Evolutionary conservation across 1,140 invertebrate genomes (phyloP).

Genomic region (Potamilus streckersoni): DNA sequence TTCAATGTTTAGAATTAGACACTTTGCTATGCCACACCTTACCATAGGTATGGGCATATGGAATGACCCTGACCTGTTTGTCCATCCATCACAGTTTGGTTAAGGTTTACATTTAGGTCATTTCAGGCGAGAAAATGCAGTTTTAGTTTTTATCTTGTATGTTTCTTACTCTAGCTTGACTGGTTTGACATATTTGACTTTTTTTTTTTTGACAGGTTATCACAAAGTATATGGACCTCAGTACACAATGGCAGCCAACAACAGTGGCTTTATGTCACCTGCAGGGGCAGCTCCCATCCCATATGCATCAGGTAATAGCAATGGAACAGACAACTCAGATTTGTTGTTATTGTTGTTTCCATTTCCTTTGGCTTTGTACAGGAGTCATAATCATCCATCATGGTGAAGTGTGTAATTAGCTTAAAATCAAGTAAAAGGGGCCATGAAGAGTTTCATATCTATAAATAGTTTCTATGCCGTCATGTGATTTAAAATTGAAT

Average conservation of each 20-base stretch:
- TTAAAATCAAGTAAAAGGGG: no score
- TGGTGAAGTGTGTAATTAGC: no score
- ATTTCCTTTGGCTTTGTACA: no score
- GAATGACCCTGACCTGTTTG: no score
- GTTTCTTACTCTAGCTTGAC: neutral
- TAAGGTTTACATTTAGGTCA: neutral
- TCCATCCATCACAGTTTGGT: no score
- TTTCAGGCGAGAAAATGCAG: neutral
- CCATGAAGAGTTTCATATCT: no score
- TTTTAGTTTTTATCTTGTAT: neutral
- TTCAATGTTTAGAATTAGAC: no score
- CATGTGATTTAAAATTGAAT: no score
- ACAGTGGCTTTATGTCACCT: conserved; percentile 22
- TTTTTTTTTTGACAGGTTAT: conserved; percentile 42
- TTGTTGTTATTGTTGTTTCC: neutral
- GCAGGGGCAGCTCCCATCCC: conserved; percentile 16
- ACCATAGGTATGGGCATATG: no score
- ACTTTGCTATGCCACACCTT: no score
- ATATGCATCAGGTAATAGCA: conserved; percentile 12
- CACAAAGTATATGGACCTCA: conserved; percentile 46
- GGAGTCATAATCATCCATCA: no score
- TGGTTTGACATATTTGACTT: neutral
- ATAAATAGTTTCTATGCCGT: no score
- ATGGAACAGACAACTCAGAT: neutral
- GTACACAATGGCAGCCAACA: conserved; percentile 38